Evolutionary conservation across 2,113 vertebrate species (phyloP).

Genomic region (Pithys albifrons): DNA sequence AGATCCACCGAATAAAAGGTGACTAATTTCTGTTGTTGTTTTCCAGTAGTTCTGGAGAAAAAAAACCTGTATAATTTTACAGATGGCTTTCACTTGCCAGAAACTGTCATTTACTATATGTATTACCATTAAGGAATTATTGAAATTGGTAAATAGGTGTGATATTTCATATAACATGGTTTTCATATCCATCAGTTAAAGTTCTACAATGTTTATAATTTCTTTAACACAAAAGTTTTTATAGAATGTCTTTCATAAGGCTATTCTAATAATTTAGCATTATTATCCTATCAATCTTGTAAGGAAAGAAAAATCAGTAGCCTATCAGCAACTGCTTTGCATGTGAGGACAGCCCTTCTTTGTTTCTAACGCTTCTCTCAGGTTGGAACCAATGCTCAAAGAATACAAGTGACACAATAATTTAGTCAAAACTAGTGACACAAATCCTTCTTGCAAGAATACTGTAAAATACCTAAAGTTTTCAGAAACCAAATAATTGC

Average conservation of each 20-base stretch:
- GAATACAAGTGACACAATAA: background rate
- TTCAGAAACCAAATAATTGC: background rate
- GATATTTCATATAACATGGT: constrained; percentile 9
- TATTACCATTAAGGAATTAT: constrained; percentile 25
- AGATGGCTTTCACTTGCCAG: constrained; percentile 59
- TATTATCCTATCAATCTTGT: background rate
- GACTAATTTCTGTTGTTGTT: constrained; percentile 60
- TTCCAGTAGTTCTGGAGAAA: constrained; percentile 38
- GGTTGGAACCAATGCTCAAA: constrained; percentile 15
- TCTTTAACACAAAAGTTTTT: constrained; percentile 54
- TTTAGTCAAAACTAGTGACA: constrained; percentile 2
- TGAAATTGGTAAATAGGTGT: constrained; percentile 5
- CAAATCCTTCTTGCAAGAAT: background rate
- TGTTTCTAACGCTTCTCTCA: constrained; percentile 19
- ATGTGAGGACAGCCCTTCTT: background rate
- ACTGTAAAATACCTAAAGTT: background rate
- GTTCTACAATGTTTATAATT: constrained; percentile 35
- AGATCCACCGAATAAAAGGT: constrained; percentile 69
- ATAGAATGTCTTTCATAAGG: constrained; percentile 16
- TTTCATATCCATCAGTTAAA: background rate
- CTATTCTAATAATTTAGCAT: constrained; percentile 18
- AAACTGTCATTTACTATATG: constrained; percentile 9
- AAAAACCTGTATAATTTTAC: constrained; percentile 44
- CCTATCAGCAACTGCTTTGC: background rate
- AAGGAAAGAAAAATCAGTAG: background rate